Evolutionary conservation across 2,113 vertebrate species (phyloP).

Genomic region (Dicentrarchus labrax): DNA sequence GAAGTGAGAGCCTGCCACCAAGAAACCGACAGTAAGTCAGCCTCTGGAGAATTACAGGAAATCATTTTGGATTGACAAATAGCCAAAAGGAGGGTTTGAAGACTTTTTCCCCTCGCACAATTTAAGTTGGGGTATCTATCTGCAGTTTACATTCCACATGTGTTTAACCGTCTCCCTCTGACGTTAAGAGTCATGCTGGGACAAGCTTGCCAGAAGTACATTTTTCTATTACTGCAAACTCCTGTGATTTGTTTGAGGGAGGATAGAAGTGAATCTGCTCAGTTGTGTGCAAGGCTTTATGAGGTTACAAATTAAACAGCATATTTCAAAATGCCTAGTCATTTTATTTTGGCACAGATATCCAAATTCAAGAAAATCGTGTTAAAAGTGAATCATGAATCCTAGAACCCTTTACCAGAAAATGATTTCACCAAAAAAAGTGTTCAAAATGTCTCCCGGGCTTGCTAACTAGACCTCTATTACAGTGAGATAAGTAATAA

Average conservation of each 20-base stretch:
- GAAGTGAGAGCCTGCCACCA: neutral
- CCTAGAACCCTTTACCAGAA: too few species aligned
- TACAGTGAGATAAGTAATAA: too few species aligned
- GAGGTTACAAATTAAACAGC: neutral
- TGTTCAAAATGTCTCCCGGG: neutral
- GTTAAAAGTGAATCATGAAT: too few species aligned
- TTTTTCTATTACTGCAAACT: neutral
- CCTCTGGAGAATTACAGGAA: neutral
- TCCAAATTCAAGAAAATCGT: neutral
- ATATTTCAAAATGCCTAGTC: neutral
- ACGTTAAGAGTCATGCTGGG: neutral
- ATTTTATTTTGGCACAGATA: neutral
- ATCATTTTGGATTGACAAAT: constrained; percentile 10
- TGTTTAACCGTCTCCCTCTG: neutral
- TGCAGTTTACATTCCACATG: constrained; percentile 37
- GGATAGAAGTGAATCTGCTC: neutral
- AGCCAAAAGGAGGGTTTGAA: neutral
- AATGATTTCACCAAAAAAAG: neutral
- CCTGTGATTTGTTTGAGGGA: neutral
- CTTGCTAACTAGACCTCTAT: neutral
- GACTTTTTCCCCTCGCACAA: neutral
- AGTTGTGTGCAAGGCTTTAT: neutral
- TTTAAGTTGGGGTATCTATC: neutral
- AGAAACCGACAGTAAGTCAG: neutral
- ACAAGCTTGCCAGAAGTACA: neutral